Conservation (phyloP, 2,113 vertebrate genomes). For the Donacobius atricapilla region DNA sequence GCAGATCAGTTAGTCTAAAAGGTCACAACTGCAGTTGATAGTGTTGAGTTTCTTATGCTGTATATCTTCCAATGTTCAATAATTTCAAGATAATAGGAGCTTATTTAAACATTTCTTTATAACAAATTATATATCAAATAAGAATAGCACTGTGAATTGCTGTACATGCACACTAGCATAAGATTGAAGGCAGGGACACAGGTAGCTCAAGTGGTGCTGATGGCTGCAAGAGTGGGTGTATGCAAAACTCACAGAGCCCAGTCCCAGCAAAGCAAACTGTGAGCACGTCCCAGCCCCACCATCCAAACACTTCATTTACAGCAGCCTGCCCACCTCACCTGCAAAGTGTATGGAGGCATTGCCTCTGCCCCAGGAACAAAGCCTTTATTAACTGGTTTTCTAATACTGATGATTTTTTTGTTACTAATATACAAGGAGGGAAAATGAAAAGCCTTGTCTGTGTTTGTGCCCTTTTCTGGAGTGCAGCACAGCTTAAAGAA, state of each 20-base stretch:
- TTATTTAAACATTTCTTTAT: conserved; percentile 27
- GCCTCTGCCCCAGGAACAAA: neutral
- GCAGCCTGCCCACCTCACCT: neutral
- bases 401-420: neutral
- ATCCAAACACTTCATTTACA: neutral
- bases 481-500: neutral
- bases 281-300: fast-evolving
- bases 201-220: neutral
- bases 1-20: conserved; percentile 69
- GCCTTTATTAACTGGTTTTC: neutral
- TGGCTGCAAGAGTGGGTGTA: neutral
- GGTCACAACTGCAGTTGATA: conserved; percentile 57
- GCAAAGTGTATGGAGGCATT: neutral
- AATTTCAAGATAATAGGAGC: conserved; percentile 48
- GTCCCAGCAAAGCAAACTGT: neutral
- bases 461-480: neutral
- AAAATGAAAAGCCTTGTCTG: neutral
- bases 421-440: neutral
- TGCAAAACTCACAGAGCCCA: neutral
- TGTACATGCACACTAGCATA: neutral
- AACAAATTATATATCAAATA: neutral
- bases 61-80: conserved; percentile 54
- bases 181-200: neutral
- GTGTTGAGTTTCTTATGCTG: conserved; percentile 70
- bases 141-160: neutral